Base-by-base conservation (phyloP, 1,140 invertebrate genomes). In the Lordiphosa clarofinis region DNA sequence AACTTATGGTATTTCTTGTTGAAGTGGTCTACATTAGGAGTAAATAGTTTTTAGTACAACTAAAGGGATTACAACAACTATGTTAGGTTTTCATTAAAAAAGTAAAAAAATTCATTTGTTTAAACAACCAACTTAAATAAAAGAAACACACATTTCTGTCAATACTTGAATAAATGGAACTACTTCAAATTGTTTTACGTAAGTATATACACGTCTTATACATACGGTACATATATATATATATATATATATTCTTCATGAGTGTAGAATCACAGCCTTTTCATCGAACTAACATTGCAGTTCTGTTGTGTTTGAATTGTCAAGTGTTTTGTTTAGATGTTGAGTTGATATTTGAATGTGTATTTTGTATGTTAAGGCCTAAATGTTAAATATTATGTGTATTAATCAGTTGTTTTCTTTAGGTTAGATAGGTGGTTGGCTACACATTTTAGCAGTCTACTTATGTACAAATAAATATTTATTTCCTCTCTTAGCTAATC, bases 241-340 rank as follows among this genome's bases (percentile, higher is more conserved):
- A 40, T 55, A 38, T 64, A 55, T 50, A 47, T 54, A 54, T 81
- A 71, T 82, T 66, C 76, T 84, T 79, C 70, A 86, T 86, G 79
- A 86, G 79, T 86, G 79, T 86, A 86, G 70, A 86, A 86, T 86
- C 79, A 86, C 79, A 86, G 79, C 81, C 79, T 79, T 84, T 79
- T 86, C 59, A 68, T 68, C 54, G 63, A 76, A 82, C 60, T 58
- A 79, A 55, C 79, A 69, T 40, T 58, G 37, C 24, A 47, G 72
- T 68, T 68, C 62, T 63, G 56, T 82, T 75, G 62, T 57, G 55
- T 81, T 81, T 58, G 59, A 81, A 81, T 81, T 81, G 72, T 81
- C 76, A 81, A 81, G 76, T 82, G 76, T 70, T 70, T 31, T 31
- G 28, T 31, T 31, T 31, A 31, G 5, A 31, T 35, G 53, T 60